These are phyloP conservation scores for Steinernema hermaphroditum DNA, from an alignment of 2,888 invertebrate species.

Conservation along the genomic window DNA sequence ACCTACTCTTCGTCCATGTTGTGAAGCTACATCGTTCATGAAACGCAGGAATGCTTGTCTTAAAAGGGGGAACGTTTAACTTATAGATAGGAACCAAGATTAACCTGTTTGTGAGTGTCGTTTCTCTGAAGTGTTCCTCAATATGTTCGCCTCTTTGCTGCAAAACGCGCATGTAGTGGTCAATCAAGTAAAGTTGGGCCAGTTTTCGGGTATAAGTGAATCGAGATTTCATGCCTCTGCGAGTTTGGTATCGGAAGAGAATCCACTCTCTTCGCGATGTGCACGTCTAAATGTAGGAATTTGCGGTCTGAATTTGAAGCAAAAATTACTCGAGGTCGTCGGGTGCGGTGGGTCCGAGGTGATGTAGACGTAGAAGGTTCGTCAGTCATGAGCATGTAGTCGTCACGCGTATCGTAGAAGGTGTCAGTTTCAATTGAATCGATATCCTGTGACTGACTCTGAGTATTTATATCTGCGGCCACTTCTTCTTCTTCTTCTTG, in stretches of 20 bases:
- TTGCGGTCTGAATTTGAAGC: no score
- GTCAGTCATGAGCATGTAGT: background rate
- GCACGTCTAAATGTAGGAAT: background rate
- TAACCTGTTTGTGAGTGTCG: background rate
- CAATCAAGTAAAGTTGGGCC: constrained; percentile 1
- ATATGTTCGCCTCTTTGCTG: background rate
- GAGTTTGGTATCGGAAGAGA: background rate
- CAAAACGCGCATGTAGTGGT: background rate
- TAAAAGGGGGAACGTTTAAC: background rate
- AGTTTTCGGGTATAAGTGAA: background rate
- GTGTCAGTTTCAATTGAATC: background rate
- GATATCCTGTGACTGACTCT: background rate
- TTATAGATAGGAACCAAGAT: background rate
- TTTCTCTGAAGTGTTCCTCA: constrained; percentile 3
- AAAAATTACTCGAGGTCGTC: background rate
- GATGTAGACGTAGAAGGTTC: background rate
- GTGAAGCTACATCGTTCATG: background rate
- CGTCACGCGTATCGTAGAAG: background rate
- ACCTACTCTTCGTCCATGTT: background rate
- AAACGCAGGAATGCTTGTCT: background rate
- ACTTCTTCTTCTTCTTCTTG: background rate
- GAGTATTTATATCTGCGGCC: background rate
- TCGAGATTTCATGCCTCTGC: background rate
- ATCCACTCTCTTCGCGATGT: background rate
- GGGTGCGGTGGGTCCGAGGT: background rate